Evolutionary conservation across 2,113 vertebrate species (phyloP).

Genomic region (Capricornis sumatraensis): DNA sequence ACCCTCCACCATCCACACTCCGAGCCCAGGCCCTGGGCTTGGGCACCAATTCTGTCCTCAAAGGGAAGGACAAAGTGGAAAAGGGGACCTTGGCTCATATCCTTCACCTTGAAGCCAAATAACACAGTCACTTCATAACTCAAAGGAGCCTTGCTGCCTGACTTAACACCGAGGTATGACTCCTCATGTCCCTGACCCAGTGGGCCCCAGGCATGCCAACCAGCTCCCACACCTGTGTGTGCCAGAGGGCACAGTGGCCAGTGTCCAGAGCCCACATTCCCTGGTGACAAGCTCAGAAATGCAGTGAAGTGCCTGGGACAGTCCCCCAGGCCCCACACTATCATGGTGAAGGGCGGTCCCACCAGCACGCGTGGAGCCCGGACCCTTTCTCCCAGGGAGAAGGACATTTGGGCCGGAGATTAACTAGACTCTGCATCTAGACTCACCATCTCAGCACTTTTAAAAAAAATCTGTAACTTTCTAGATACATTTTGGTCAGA

Average conservation of each 20-base stretch:
- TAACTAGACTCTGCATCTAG: neutral
- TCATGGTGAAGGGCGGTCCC: neutral
- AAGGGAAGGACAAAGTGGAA: neutral
- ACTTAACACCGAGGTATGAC: neutral
- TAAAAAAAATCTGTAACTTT: neutral
- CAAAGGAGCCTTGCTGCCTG: neutral
- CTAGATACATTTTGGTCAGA: neutral
- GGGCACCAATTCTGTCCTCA: neutral
- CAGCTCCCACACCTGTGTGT: neutral
- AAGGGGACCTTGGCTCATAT: neutral
- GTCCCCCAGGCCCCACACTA: neutral
- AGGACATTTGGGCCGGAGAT: neutral
- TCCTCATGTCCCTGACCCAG: neutral
- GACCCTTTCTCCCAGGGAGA: neutral
- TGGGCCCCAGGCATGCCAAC: neutral
- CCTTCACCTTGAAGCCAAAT: neutral
- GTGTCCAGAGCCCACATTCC: neutral
- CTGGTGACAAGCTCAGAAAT: neutral
- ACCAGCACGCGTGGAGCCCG: rapidly evolving
- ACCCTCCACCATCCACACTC: no score
- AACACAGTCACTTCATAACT: neutral
- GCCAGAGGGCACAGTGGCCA: neutral
- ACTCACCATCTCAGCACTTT: neutral
- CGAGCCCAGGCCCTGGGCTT: neutral
- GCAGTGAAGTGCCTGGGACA: neutral